Evolutionary conservation across 35 echinoderm and acorn worm species (phyloP).

Genomic region (Holothuria glaberrima): DNA sequence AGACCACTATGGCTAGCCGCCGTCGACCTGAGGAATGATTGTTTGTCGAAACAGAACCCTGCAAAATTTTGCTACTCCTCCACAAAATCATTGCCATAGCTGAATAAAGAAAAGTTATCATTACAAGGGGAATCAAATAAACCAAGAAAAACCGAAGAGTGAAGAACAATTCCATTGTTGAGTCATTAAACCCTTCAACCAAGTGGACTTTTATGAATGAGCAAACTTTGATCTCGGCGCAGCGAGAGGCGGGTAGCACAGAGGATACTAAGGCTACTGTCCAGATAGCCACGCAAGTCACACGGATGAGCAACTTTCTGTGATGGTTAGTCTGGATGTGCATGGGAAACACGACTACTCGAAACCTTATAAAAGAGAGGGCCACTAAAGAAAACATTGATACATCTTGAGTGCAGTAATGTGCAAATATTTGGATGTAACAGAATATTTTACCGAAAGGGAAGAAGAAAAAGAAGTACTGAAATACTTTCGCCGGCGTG

Average conservation of each 20-base stretch:
- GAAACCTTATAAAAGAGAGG: constrained; percentile 9
- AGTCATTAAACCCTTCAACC: neutral
- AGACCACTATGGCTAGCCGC: constrained; percentile 1
- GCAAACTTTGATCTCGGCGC: neutral
- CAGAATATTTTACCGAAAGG: constrained; percentile 22
- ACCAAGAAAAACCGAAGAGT: neutral
- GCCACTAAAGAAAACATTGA: constrained; percentile 24
- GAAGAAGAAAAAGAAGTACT: constrained; percentile 15
- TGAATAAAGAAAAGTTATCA: constrained; percentile 7
- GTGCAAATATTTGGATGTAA: neutral
- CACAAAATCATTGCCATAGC: constrained; percentile 25
- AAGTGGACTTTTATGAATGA: constrained; percentile 15
- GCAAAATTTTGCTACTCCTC: neutral
- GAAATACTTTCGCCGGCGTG: constrained; percentile 12
- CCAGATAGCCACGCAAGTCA: constrained; percentile 19
- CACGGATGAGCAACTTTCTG: neutral
- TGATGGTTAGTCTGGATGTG: neutral
- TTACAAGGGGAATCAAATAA: neutral
- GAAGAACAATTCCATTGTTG: neutral
- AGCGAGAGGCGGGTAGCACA: neutral
- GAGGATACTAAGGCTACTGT: neutral
- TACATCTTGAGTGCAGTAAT: constrained; percentile 13
- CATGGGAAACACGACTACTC: constrained; percentile 28
- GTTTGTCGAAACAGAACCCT: neutral
- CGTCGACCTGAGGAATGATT: neutral